Percentiles rank a stretch among this genome's conserved stretches.
Evolutionary conservation across 2,888 invertebrate species (phyloP).

Genomic region (Drosophila nr. perissopoda): DNA sequence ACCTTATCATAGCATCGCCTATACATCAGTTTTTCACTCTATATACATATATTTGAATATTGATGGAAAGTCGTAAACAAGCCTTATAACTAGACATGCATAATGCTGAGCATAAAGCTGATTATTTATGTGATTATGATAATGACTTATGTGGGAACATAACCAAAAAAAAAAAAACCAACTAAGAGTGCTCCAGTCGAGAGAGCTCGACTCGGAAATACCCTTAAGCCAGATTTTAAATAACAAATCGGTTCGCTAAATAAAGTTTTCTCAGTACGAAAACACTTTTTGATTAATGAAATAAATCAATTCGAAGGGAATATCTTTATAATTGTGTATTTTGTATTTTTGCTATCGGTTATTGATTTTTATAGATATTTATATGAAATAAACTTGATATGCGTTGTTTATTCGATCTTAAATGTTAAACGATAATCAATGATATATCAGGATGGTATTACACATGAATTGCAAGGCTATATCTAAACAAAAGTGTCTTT

Average conservation of each 20-base stretch:
- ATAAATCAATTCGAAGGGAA: neutral
- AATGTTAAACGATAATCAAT: neutral
- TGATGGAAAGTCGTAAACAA: constrained; percentile 8
- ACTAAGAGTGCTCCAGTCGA: neutral
- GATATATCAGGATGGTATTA: neutral
- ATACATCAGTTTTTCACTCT: neutral
- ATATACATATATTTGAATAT: neutral
- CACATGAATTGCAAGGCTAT: neutral
- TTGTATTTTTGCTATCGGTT: too few relatives aligned
- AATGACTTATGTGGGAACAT: constrained; percentile 1
- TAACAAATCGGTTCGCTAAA: neutral
- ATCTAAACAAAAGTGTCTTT: neutral
- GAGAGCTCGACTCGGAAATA: neutral
- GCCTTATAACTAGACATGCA: neutral
- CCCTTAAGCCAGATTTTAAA: neutral
- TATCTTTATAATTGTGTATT: too few relatives aligned
- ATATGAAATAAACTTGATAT: too few relatives aligned
- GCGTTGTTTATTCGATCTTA: too few relatives aligned
- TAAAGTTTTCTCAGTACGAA: neutral
- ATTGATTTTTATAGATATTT: too few relatives aligned
- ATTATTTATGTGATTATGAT: constrained; percentile 10
- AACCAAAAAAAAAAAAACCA: neutral
- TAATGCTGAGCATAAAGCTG: neutral
- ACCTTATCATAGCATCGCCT: neutral
- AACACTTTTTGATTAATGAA: neutral